These are phyloP conservation scores for Drosophila orena DNA, from an alignment of 1,140 invertebrate species.

Conservation along the genomic window DNA sequence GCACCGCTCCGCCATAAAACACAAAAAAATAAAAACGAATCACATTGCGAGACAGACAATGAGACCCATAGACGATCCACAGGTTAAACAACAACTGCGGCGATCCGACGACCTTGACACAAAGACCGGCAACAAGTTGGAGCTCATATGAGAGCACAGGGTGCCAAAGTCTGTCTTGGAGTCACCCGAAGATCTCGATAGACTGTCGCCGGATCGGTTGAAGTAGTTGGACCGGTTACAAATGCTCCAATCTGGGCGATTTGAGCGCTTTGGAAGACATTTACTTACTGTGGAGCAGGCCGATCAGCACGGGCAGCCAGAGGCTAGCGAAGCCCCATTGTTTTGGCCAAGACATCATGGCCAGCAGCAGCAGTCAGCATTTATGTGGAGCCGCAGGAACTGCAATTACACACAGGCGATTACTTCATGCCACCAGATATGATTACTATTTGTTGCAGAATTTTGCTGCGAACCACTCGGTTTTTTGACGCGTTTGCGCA, in stretches of 20 bases:
- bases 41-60: slow-evolving; percentile 6
- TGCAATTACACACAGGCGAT: slow-evolving; percentile 53
- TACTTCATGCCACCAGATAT: slow-evolving; percentile 53
- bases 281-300: slow-evolving; percentile 71
- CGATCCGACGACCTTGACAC: slow-evolving; percentile 73
- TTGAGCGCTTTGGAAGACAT: slow-evolving; percentile 14
- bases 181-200: slow-evolving; percentile 25
- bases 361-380: slow-evolving; percentile 52
- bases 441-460: slow-evolving; percentile 35
- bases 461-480: slow-evolving; percentile 6
- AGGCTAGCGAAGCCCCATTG: slow-evolving; percentile 60
- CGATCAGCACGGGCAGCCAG: slow-evolving; percentile 54
- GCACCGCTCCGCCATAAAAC: neutral
- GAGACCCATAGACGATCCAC: slow-evolving; percentile 16
- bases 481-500: slow-evolving; percentile 37
- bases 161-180: slow-evolving; percentile 30
- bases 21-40: neutral
- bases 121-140: slow-evolving; percentile 75
- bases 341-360: slow-evolving; percentile 73
- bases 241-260: neutral
- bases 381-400: slow-evolving; percentile 43
- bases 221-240: slow-evolving; percentile 58
- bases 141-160: slow-evolving; percentile 27
- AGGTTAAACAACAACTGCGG: slow-evolving; percentile 25
- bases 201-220: neutral